Percentiles rank a stretch among this genome's conserved stretches.
Evolutionary conservation across 2,888 invertebrate species (phyloP).

Genomic region (Nymphalis urticae): DNA sequence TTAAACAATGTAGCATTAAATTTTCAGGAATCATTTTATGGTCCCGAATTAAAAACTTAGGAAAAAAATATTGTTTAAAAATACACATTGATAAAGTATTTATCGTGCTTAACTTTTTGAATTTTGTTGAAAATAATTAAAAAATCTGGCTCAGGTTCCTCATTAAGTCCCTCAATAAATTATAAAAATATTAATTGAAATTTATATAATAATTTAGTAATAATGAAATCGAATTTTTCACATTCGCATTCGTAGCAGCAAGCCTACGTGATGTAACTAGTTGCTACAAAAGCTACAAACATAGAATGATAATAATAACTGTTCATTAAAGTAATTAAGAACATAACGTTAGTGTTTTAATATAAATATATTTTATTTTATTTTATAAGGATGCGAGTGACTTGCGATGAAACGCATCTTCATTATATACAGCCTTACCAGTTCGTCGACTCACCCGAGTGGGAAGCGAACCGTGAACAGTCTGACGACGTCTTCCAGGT

Average conservation of each 20-base stretch:
- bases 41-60: no score
- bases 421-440: slow-evolving; percentile 91
- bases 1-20: no score
- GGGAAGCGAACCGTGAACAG: slow-evolving; percentile 90
- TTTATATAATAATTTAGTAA: no score
- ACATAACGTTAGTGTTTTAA: neutral
- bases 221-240: neutral
- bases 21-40: no score
- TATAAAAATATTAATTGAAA: no score
- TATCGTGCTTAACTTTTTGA: no score
- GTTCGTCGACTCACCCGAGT: slow-evolving; percentile 94
- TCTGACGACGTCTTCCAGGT: slow-evolving; percentile 90
- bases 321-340: neutral
- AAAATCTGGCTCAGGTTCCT: no score
- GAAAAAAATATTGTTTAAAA: no score
- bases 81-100: no score
- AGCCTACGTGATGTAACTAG: neutral
- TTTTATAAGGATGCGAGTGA: slow-evolving; percentile 86
- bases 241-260: neutral
- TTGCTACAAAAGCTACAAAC: slow-evolving; percentile 3
- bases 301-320: neutral
- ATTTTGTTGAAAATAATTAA: no score
- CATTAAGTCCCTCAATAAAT: no score
- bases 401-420: slow-evolving; percentile 90
- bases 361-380: slow-evolving; percentile 13